Percentiles rank a stretch among this genome's conserved stretches.
Conservation (phyloP, 2,113 vertebrate species). For the Hypocryptadius cinnamomeus region DNA sequence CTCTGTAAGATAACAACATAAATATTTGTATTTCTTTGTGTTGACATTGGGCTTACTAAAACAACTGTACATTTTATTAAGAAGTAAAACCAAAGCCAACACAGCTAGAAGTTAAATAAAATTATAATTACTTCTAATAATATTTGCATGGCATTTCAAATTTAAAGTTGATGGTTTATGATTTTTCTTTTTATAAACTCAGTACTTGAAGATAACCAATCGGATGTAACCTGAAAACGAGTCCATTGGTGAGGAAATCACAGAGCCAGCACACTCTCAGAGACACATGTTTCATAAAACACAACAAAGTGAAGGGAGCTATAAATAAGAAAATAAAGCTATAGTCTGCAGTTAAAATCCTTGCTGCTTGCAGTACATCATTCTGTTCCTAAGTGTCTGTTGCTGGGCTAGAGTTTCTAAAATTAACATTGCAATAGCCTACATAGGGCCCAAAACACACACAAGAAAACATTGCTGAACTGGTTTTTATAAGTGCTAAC, state of each 20-base stretch:
- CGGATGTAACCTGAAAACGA: not conserved
- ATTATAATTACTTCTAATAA: not conserved
- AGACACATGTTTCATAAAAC: not conserved
- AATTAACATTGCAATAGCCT: constrained; percentile 40
- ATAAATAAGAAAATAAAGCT: constrained; percentile 55
- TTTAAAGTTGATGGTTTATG: not conserved
- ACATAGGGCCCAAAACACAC: not conserved
- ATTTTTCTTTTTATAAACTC: not conserved
- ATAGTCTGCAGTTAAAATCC: constrained; percentile 15
- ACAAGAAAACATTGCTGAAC: constrained; percentile 5
- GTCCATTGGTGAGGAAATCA: not conserved
- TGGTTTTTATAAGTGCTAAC: not conserved
- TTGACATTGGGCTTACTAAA: not conserved
- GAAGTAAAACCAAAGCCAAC: not conserved
- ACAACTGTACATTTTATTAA: not conserved
- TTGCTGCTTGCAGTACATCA: constrained; percentile 27
- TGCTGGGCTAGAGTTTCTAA: constrained; percentile 53
- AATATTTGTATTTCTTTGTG: not conserved
- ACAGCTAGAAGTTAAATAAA: not conserved
- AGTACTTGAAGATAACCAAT: not conserved
- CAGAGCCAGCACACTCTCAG: not conserved
- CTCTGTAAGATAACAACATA: not conserved
- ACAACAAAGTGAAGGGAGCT: not conserved
- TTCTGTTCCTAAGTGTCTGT: constrained; percentile 40
- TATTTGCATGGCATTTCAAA: not conserved